A percentile compares a stretch with the other conserved stretches of the same genome.
phyloP scores from a whole-genome alignment of 2,113 vertebrate genomes.

The Anarhynchus alexandrinus region DNA sequence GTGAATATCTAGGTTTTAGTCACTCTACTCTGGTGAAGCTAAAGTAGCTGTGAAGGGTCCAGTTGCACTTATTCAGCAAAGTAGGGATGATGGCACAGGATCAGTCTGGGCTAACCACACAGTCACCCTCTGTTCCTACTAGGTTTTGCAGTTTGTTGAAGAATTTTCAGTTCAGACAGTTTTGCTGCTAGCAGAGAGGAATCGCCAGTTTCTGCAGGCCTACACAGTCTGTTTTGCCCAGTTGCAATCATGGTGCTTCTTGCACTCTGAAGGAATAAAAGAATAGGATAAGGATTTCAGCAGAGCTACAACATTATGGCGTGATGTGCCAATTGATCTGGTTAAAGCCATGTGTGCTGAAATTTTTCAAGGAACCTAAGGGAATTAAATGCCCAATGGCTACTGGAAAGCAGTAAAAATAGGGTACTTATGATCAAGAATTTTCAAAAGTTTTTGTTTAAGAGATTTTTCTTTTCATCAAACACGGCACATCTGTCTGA shows the following conservation, averaged over 20 bases:
- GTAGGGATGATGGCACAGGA: neutral
- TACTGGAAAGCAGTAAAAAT: neutral
- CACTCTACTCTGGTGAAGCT: neutral
- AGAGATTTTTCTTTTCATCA: neutral
- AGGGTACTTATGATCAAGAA: neutral
- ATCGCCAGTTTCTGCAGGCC: neutral
- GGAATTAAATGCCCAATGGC: neutral
- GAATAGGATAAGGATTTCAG: neutral
- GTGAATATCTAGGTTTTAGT: neutral
- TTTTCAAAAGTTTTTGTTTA: neutral
- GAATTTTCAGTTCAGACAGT: neutral
- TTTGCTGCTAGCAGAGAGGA: neutral
- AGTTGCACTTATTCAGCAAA: neutral
- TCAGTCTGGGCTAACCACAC: neutral
- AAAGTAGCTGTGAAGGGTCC: neutral
- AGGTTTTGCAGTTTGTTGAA: neutral
- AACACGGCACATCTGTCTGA: neutral
- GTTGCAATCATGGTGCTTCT: neutral
- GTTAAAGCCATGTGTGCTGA: neutral
- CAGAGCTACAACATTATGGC: neutral
- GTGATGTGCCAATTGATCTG: neutral
- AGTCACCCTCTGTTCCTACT: neutral
- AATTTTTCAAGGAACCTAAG: neutral
- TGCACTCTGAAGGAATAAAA: fast-evolving
- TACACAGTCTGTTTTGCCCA: neutral